A percentile compares a stretch with the other conserved stretches of the same genome.
Evolutionary conservation across 2,888 invertebrate genomes (phyloP).

Genomic region (Formica aserva): DNA sequence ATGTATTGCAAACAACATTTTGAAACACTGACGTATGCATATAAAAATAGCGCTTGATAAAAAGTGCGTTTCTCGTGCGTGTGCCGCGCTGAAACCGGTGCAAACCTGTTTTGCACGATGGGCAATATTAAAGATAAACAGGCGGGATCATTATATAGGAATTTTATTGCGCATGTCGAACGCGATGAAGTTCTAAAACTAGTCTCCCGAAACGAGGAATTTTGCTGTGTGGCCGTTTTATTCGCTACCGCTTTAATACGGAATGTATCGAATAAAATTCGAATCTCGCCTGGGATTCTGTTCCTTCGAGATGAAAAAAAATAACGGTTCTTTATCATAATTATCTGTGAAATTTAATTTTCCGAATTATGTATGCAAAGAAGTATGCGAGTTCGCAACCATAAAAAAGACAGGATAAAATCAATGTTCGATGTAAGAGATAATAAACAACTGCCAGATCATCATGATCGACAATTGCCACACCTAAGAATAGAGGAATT

Average conservation of each 20-base stretch:
- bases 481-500: slow-evolving; percentile 24
- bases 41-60: slow-evolving; percentile 24
- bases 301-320: not conserved
- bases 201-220: slow-evolving; percentile 23
- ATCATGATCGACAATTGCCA: slow-evolving; percentile 26
- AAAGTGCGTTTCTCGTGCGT: not conserved
- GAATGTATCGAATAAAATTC: slow-evolving; percentile 1
- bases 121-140: slow-evolving; percentile 20
- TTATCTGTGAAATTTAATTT: slow-evolving; percentile 4
- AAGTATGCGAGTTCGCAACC: not conserved
- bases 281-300: not conserved
- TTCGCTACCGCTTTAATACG: not conserved
- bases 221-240: not conserved
- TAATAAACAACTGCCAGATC: not conserved
- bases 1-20: not conserved
- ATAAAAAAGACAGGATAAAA: not conserved
- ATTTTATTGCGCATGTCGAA: slow-evolving; percentile 36
- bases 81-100: not conserved
- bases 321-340: not conserved
- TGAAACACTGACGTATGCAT: not conserved
- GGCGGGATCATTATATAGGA: slow-evolving; percentile 1
- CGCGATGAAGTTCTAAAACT: slow-evolving; percentile 26
- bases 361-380: not conserved
- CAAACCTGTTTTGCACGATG: slow-evolving; percentile 43
- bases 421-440: slow-evolving; percentile 14